Base-by-base conservation (phyloP, 2,113 vertebrate species). In the Hyperopisus bebe region DNA sequence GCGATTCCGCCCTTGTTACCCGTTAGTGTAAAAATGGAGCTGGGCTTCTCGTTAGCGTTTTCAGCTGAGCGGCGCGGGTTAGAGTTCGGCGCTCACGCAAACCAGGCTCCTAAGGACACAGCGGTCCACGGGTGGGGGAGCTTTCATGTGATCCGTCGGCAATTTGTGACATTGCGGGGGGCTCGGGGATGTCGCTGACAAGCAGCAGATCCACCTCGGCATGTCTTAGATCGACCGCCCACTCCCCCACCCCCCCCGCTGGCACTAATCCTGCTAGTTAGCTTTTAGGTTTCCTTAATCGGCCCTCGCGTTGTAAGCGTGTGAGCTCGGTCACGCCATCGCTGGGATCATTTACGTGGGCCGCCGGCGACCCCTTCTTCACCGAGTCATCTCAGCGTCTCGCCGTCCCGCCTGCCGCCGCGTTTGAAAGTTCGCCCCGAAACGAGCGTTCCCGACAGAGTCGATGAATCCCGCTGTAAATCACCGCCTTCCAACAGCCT, bases 401-500 rank as follows among this genome's bases (percentile, higher is more conserved):
- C 31, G 83, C 21, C 3, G 27, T 42, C 50, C 85, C 17, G 11
- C 50, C 50, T 42, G 50, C 50, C 17, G 50, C 13, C 2, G 27
- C 31, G n/a, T 87, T 87, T 48, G 31, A 87, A 15, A 55, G 55
- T 50, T 39, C 3, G 1, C 84, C 47, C 47, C n/a, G 24, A 87
- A 53, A 87, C 13, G 15, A 87, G 27, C 5, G n/a, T 31, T 27
- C 27, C n/a, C 15, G 48, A 86, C 84, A 53, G 84, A 31, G n/a
- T 13, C 9, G 44, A n/a, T 17, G 42, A 70, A 87, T 87, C 50
- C 50, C 11, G 47, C 47, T 53, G 13, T 89, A 85, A 85, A 89
- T 89, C 89, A 89, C 7, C 9, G 44, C 13, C 80, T 85, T 53
- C 51, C 19, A 9, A 31, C 83, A 62, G 55, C 55, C 89, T 82